These are phyloP conservation scores for Atherinomorus stipes DNA, from an alignment of 2,113 vertebrate genomes.

Conservation along the genomic window DNA sequence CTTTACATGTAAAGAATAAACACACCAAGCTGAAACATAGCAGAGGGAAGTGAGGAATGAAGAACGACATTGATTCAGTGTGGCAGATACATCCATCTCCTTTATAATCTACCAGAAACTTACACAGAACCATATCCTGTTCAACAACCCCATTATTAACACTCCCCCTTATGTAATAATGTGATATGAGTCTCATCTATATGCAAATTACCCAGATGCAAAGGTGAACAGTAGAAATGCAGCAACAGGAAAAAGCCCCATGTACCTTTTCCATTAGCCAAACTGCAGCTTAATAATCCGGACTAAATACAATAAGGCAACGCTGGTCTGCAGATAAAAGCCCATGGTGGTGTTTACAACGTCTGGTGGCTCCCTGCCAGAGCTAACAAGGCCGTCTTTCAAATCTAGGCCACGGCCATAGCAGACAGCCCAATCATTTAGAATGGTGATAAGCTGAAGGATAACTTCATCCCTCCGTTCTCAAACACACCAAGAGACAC, in stretches of 20 bases:
- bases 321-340: conserved; percentile 51
- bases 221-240: conserved; percentile 42
- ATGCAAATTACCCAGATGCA: conserved; percentile 62
- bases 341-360: conserved; percentile 61
- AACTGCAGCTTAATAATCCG: conserved; percentile 42
- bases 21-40: conserved; percentile 3
- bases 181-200: conserved; percentile 63
- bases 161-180: conserved; percentile 43
- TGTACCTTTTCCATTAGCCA: conserved; percentile 48
- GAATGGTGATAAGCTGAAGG: conserved; percentile 75
- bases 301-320: conserved; percentile 51
- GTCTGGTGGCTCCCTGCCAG: conserved; percentile 45
- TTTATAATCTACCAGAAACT: conserved; percentile 21
- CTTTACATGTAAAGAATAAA: conserved; percentile 8
- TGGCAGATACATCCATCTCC: conserved; percentile 29
- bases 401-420: conserved; percentile 73
- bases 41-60: background rate
- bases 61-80: conserved; percentile 4
- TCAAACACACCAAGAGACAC: conserved; percentile 32
- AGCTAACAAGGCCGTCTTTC: conserved; percentile 66
- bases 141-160: conserved; percentile 59
- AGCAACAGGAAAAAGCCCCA: conserved; percentile 28
- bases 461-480: conserved; percentile 66
- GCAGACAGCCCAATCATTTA: conserved; percentile 74
- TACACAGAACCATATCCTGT: conserved; percentile 33